A percentile compares a stretch with the other conserved stretches of the same genome.
These are phyloP conservation scores for Acanthosepion pharaonis DNA, from an alignment of 2,888 invertebrate species.

Conservation along the genomic window DNA sequence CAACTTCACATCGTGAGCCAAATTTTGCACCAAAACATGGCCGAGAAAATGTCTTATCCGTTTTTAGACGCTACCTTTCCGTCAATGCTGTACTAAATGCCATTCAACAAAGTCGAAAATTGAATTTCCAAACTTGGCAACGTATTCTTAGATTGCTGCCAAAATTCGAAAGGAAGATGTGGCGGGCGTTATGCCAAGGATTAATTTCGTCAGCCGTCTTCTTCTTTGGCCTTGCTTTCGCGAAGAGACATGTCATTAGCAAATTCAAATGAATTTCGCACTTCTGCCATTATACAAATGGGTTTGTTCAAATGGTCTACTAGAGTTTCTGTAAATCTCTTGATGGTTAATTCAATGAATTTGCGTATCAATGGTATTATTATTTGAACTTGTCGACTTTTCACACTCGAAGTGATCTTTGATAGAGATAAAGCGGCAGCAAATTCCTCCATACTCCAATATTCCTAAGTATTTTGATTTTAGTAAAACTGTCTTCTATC, in stretches of 20 bases:
- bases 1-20: background rate
- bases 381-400: background rate
- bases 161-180: slow-evolving; percentile 3
- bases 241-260: background rate
- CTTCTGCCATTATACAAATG: background rate
- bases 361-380: background rate
- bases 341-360: background rate
- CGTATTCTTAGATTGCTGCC: background rate
- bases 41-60: background rate
- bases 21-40: background rate
- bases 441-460: too few species aligned
- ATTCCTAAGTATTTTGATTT: too few species aligned
- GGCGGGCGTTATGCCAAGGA: background rate
- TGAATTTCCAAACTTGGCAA: slow-evolving; percentile 33
- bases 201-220: background rate
- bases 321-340: background rate
- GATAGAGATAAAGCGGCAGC: too few species aligned
- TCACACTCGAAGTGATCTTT: background rate
- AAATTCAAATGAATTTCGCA: background rate
- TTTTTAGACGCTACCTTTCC: background rate
- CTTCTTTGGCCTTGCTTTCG: background rate
- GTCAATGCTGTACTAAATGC: background rate
- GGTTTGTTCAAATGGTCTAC: background rate
- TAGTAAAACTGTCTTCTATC: too few species aligned
- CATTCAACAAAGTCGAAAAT: background rate